Base-by-base conservation (phyloP, 1,140 invertebrate species). In the Zaprionus davidi region DNA sequence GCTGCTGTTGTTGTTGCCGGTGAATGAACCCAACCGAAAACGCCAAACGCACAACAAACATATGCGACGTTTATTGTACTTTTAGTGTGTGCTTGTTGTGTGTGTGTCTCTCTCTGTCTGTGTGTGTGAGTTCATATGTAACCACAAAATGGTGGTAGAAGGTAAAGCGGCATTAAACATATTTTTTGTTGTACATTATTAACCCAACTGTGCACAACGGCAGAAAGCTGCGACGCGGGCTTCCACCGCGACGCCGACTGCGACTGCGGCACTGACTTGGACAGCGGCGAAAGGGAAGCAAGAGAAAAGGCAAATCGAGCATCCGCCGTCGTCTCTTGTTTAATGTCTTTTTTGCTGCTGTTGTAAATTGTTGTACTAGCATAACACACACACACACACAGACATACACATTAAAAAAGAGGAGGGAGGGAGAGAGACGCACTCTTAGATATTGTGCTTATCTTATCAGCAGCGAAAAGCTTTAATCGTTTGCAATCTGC, bases 121-220 rank as follows among this genome's bases (percentile, higher is more conserved):
- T 63, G 17, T 62, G 31, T 60, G 49, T 41, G 34, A 51, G 59
- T 46, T 24, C 44, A 34, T 56, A 31, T 60, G 49, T 60, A 57
- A 66, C 69, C 74, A 86, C 71, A 78, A 80, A 80, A 80, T 80
- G 78, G 78, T 78, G 78, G 75, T 79, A 67, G 59, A 53, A 59
- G 71, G 55, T 74, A 64, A 66, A 56, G 76, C 36, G 49, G 75
- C 65, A 68, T 60, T 68, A 79, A 79, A 62, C 46, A 80, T 56
- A 76, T 55, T 51, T 49, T 38, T 57, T 67, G 31, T 49, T 57
- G 24, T 58, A 46, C 31, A 78, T 75, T 82, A 78, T 82, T 81
- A 82, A 82, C 70, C 78, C 78, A 80, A 80, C 74, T 82, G 80
- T 80, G 78, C 80, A 79, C 78, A 84, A 75, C 64, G 68, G 66